Evolutionary conservation across 2,888 invertebrate genomes (phyloP), one percentile per base, ranked within the genome.

Genomic region (Heliconius sara): DNA sequence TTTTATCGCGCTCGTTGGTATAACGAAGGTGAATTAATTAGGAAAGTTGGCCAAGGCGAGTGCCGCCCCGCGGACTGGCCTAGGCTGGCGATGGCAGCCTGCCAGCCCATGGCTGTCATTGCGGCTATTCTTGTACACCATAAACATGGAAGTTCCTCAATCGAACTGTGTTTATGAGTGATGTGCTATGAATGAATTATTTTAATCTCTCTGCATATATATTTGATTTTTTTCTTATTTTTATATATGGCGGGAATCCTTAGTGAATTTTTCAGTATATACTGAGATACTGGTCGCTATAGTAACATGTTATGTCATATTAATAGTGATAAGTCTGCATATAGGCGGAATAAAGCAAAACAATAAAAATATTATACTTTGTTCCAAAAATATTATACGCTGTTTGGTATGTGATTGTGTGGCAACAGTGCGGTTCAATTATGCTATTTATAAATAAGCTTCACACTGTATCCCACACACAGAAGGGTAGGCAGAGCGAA

Each of bases 11-110:
- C 63, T 78, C 43, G 76, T 74, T 76, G 52, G 70, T 77, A 70
- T 66, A 77, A 71, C 65, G 73, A 65, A 78, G 77, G 72, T 79
- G 76, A 76, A 76, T 79, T 70, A 76, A 79, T 73, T 72, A 75
- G 73, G 65, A 52, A 81, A 60, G 67, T 80, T 76, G 79, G 81
- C 63, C 78, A 78, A 81, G 77, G 80, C 76, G 73, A 79, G 63
- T 43, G 47, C 67, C 30, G 77, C 73, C 65, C 65, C 63, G 76
- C 72, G 57, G 47, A 70, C 71, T 66, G 47, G 71, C 75, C 78
- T 65, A 79, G 79, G 79, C 60, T 66, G 25, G 39, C 13, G 65
- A 65, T 76, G 80, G 82, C 77, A 71, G 39, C 52, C 27, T 60
- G 80, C 79, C 77, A 79, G 72, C 39, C 75, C 65, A 19, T 75